A percentile compares a stretch with the other conserved stretches of the same genome.
phyloP scores from a whole-genome alignment of 30 jellyfish, hydroid and myxozoan genomes.

The Euphysa ruthae region DNA sequence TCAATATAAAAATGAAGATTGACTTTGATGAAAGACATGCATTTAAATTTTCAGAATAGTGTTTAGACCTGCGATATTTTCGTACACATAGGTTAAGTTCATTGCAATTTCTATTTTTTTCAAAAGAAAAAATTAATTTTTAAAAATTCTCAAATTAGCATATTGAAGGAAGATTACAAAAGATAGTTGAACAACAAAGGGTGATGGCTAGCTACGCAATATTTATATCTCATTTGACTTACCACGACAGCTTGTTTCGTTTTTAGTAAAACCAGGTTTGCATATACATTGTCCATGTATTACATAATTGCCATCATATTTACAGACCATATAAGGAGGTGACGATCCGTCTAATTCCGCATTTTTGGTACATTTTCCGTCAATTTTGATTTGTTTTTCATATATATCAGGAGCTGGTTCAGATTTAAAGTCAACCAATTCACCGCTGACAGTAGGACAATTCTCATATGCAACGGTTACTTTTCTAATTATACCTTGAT shows the following conservation, averaged over 20 bases:
- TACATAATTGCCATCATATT: slow-evolving; percentile 13
- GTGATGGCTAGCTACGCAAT: no score
- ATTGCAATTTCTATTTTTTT: no score
- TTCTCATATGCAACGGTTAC: background rate
- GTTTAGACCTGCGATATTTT: no score
- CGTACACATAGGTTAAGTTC: no score
- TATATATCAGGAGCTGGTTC: slow-evolving; percentile 10
- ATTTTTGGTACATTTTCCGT: background rate
- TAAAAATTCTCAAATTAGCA: no score
- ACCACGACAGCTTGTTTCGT: slow-evolving; percentile 2
- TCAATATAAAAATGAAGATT: no score
- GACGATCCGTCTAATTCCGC: background rate
- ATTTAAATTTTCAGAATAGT: no score
- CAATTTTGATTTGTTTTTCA: background rate
- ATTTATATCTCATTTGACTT: no score
- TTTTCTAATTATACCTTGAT: background rate
- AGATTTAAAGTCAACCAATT: slow-evolving; percentile 5
- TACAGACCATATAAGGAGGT: slow-evolving; percentile 8
- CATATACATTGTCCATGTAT: slow-evolving; percentile 3
- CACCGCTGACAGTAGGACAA: slow-evolving; percentile 46
- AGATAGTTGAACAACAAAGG: no score
- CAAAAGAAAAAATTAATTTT: no score
- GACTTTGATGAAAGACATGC: no score
- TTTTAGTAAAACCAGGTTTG: slow-evolving; percentile 5
- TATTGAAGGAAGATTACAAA: no score